Evolutionary conservation across 2,797 vertebrate species (phyloP).

Genomic region (Enteromius mattozi): DNA sequence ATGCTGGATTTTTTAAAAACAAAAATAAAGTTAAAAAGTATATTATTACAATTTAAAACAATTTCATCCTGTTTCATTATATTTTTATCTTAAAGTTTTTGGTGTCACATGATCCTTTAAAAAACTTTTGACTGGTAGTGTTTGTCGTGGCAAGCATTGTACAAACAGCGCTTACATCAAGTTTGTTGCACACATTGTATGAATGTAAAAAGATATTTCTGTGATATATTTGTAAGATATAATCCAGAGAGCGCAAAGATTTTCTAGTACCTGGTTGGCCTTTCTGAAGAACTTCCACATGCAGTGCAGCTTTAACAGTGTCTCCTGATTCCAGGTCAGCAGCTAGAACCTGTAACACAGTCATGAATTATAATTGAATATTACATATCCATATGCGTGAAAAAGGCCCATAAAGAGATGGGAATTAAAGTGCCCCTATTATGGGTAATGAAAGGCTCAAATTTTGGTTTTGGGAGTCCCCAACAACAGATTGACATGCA

Average conservation of each 20-base stretch:
- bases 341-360: slow-evolving; percentile 75
- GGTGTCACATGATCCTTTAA: background rate
- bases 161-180: background rate
- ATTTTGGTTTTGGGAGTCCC: no score
- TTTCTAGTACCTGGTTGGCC: slow-evolving; percentile 76
- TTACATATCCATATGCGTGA: no score
- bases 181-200: background rate
- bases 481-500: no score
- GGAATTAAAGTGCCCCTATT: no score
- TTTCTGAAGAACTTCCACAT: slow-evolving; percentile 78
- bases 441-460: no score
- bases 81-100: background rate
- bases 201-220: background rate
- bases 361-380: background rate
- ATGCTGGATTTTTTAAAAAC: background rate
- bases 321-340: slow-evolving; percentile 83
- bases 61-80: background rate
- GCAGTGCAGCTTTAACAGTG: slow-evolving; percentile 68
- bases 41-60: background rate
- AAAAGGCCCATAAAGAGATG: no score
- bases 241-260: background rate
- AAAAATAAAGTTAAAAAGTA: background rate
- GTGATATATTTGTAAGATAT: background rate
- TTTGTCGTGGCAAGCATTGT: background rate
- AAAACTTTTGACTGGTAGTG: background rate